A percentile compares a stretch with the other conserved stretches of the same genome.
Conservation (phyloP, 2,113 vertebrate species). For the Leptodactylus fuscus region DNA sequence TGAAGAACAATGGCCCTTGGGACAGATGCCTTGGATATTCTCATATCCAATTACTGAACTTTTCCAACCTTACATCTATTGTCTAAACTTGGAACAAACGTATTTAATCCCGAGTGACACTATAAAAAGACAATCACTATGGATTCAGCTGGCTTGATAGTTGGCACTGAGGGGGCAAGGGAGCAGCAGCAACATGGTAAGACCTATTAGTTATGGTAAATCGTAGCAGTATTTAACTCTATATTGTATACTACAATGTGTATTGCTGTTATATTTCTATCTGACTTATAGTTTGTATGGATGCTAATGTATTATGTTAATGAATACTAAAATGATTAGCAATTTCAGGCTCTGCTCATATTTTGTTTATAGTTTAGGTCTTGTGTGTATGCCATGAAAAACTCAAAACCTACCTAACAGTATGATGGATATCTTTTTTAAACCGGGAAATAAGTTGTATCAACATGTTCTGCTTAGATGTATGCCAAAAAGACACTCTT, state of each 20-base stretch:
- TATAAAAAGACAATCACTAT: slow-evolving; percentile 70
- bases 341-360: not conserved
- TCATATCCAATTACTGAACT: slow-evolving; percentile 70
- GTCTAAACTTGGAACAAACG: slow-evolving; percentile 76
- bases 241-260: not conserved
- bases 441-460: too few species aligned
- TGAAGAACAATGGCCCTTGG: slow-evolving; percentile 65
- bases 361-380: not conserved
- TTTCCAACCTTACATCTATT: slow-evolving; percentile 72
- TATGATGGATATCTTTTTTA: too few species aligned
- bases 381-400: too few species aligned
- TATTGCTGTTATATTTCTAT: not conserved
- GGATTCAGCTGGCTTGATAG: slow-evolving; percentile 63
- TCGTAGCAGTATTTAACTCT: not conserved
- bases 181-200: slow-evolving; percentile 71
- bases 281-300: not conserved
- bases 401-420: not conserved
- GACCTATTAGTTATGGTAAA: slow-evolving; percentile 62
- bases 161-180: slow-evolving; percentile 66
- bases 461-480: not conserved
- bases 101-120: slow-evolving; percentile 68
- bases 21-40: slow-evolving; percentile 71
- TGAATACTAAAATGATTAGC: not conserved
- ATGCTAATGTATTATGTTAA: not conserved
- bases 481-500: not conserved